Percentiles rank a stretch among this genome's conserved stretches.
These are phyloP conservation scores for Pteropus rufus DNA, from an alignment of 2,797 vertebrate species.

Conservation along the genomic window DNA sequence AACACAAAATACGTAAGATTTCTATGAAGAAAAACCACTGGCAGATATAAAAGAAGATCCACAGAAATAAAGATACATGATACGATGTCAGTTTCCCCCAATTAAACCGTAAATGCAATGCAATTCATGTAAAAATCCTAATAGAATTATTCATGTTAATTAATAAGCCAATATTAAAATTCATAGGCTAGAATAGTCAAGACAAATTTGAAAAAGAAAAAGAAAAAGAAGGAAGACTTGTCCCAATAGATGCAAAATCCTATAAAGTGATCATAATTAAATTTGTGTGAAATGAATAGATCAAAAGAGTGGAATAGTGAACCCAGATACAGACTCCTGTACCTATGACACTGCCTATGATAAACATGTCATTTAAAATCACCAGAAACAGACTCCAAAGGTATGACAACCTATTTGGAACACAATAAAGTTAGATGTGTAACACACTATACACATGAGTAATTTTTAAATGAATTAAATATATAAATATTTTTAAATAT, in stretches of 20 bases:
- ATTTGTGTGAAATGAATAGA: not conserved
- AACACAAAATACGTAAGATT: not conserved
- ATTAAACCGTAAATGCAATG: not conserved
- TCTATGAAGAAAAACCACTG: not conserved
- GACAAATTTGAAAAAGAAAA: not conserved
- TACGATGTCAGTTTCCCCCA: not conserved
- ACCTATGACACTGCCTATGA: not conserved
- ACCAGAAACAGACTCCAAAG: not conserved
- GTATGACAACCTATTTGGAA: not conserved
- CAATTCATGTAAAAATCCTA: not conserved
- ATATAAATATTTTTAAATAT: not conserved
- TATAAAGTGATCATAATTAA: not conserved
- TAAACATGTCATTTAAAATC: not conserved
- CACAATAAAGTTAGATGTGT: not conserved
- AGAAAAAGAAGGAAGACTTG: not conserved
- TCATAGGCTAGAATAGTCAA: not conserved
- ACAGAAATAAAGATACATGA: not conserved
- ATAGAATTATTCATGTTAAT: constrained; percentile 5
- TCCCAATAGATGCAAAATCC: not conserved
- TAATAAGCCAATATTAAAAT: not conserved
- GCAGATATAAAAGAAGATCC: not conserved
- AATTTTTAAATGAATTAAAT: not conserved
- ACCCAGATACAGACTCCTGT: not conserved
- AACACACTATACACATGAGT: not conserved
- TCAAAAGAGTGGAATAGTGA: not conserved